Evolutionary conservation across 2,888 invertebrate genomes (phyloP).

Genomic region (Tenthredo distinguenda): DNA sequence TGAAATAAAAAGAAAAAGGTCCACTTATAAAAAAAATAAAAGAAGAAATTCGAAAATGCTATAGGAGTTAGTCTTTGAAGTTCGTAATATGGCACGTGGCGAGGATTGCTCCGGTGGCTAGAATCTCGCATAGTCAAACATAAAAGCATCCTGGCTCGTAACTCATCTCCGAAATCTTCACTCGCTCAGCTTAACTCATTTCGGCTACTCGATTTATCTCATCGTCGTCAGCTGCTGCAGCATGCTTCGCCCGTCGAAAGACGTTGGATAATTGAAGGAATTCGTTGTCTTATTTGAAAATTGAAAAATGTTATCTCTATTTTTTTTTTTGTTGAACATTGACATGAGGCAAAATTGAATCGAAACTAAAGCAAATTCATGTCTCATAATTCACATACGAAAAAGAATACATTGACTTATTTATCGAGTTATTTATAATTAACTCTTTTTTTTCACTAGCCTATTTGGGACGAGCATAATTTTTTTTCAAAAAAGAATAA

Average conservation of each 20-base stretch:
- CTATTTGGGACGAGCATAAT: neutral
- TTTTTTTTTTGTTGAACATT: too few relatives aligned
- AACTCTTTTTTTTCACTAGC: neutral
- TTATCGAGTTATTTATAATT: neutral
- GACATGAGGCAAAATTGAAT: too few relatives aligned
- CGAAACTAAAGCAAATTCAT: neutral
- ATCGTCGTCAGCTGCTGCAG: slow-evolving; percentile 5
- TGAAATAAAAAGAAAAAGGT: neutral
- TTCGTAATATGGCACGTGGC: neutral
- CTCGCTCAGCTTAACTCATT: neutral
- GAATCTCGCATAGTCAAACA: neutral
- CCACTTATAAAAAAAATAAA: neutral
- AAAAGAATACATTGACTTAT: neutral
- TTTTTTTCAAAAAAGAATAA: neutral
- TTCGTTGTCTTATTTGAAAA: neutral
- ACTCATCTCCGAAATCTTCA: slow-evolving; percentile 23
- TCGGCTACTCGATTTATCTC: neutral
- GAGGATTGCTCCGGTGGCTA: neutral
- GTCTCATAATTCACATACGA: neutral
- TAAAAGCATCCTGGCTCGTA: slow-evolving; percentile 29
- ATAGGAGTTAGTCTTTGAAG: slow-evolving; percentile 16
- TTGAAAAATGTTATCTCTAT: neutral
- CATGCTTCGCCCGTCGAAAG: neutral
- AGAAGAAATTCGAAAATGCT: neutral
- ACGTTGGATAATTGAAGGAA: neutral